Conservation (phyloP, 2,888 invertebrate genomes). For the Zhengitettix transpicula region DNA sequence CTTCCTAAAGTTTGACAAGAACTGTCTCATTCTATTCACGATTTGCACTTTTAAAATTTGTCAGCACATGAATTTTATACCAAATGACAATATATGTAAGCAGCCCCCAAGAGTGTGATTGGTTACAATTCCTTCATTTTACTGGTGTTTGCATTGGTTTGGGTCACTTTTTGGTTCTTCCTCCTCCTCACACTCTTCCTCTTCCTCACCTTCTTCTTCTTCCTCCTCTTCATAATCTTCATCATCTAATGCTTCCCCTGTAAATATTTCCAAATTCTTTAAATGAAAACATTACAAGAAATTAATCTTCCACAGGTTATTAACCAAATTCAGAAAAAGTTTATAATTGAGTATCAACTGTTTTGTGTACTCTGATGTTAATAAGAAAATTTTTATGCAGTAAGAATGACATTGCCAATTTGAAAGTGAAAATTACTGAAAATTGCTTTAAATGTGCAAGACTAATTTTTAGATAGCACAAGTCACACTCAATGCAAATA, state of each 20-base stretch:
- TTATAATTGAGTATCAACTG: too few species aligned
- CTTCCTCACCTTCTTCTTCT: slow-evolving; percentile 20
- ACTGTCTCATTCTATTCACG: too few species aligned
- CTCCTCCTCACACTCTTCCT: slow-evolving; percentile 34
- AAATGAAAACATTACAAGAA: background rate
- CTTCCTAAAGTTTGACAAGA: too few species aligned
- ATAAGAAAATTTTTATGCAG: too few species aligned
- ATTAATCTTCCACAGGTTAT: background rate
- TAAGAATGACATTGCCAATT: too few species aligned
- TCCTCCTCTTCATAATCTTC: slow-evolving; percentile 30
- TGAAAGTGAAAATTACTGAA: too few species aligned
- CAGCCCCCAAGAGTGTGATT: slow-evolving; percentile 4
- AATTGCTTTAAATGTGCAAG: too few species aligned
- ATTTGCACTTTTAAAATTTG: background rate
- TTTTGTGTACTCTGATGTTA: too few species aligned
- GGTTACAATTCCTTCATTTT: slow-evolving; percentile 22
- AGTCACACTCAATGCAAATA: too few species aligned
- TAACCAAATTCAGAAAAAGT: too few species aligned
- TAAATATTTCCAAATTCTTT: background rate
- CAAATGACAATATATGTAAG: background rate
- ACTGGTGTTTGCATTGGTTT: slow-evolving; percentile 50
- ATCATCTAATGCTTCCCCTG: slow-evolving; percentile 45
- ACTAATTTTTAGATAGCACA: too few species aligned
- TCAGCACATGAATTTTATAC: slow-evolving; percentile 1
- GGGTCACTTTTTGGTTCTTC: slow-evolving; percentile 40